Evolutionary conservation across 2,888 invertebrate species (phyloP).

Genomic region (Cerceris ruficornis): DNA sequence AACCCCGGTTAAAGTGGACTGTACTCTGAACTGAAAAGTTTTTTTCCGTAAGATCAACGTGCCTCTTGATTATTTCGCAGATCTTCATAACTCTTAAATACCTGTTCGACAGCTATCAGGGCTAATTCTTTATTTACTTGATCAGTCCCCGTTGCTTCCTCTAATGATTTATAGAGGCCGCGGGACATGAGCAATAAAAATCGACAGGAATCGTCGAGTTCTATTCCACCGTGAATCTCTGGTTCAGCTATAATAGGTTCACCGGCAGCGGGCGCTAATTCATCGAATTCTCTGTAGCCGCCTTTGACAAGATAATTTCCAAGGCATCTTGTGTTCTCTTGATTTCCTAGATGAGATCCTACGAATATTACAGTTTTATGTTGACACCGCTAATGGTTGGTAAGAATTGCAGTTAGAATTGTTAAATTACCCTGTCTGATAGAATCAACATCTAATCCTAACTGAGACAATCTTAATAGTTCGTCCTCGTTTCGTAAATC

Average conservation of each 20-base stretch:
- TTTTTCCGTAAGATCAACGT: no score
- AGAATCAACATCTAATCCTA: slow-evolving; percentile 89
- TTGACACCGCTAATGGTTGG: not conserved
- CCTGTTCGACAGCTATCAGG: slow-evolving; percentile 90
- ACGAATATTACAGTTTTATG: slow-evolving; percentile 36
- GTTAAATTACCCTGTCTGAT: slow-evolving; percentile 84
- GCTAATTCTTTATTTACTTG: slow-evolving; percentile 92
- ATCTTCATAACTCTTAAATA: slow-evolving; percentile 65
- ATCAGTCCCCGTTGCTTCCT: slow-evolving; percentile 89
- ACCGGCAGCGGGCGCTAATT: slow-evolving; percentile 86
- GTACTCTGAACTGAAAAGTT: slow-evolving; percentile 86
- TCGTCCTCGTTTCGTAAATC: slow-evolving; percentile 94
- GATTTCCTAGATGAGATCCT: slow-evolving; percentile 90
- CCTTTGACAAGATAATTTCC: slow-evolving; percentile 95
- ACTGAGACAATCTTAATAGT: slow-evolving; percentile 87
- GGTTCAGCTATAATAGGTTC: slow-evolving; percentile 94
- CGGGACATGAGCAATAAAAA: slow-evolving; percentile 93
- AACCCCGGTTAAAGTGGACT: slow-evolving; percentile 90
- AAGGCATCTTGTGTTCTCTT: slow-evolving; percentile 91
- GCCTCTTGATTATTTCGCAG: no score
- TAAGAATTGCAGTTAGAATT: not conserved
- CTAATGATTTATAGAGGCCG: slow-evolving; percentile 91
- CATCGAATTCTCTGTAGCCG: slow-evolving; percentile 91
- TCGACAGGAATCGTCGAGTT: slow-evolving; percentile 89
- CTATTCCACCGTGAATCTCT: slow-evolving; percentile 91